These are phyloP conservation scores for Theocolax elegans DNA, from an alignment of 1,140 invertebrate genomes.

Conservation along the genomic window DNA sequence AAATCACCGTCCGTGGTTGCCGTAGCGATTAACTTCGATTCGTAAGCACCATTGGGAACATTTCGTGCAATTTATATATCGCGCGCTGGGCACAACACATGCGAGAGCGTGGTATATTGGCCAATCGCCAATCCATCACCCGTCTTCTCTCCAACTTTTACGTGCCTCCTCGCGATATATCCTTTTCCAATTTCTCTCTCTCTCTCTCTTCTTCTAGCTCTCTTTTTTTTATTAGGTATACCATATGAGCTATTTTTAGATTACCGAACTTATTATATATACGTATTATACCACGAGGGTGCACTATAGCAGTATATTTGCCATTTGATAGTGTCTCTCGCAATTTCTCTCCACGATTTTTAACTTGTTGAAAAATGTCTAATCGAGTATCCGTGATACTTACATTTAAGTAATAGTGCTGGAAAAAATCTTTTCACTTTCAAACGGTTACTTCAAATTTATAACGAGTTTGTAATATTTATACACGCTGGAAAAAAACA, in stretches of 20 bases:
- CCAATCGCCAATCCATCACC: constrained; percentile 22
- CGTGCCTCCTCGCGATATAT: background rate
- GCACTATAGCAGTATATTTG: too few relatives aligned
- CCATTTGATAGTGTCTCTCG: too few relatives aligned
- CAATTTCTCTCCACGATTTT: background rate
- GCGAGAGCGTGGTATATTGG: background rate
- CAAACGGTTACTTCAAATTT: too few relatives aligned
- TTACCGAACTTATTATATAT: too few relatives aligned
- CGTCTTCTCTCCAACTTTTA: background rate
- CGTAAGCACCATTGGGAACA: constrained; percentile 27
- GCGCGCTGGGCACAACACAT: background rate
- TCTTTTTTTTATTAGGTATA: too few relatives aligned
- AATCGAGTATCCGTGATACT: too few relatives aligned
- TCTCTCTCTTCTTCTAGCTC: background rate
- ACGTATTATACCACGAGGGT: too few relatives aligned
- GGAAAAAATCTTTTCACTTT: too few relatives aligned
- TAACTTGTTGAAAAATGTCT: background rate
- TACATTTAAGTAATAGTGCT: too few relatives aligned
- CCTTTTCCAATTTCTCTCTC: constrained; percentile 9
- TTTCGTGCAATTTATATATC: constrained; percentile 19
- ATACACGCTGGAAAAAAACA: too few relatives aligned
- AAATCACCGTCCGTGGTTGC: constrained; percentile 7
- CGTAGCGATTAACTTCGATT: constrained; percentile 27
- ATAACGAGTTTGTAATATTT: too few relatives aligned
- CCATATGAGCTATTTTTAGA: too few relatives aligned